These are phyloP conservation scores for Allacma fusca DNA, from an alignment of 2,888 invertebrate species.

Conservation along the genomic window DNA sequence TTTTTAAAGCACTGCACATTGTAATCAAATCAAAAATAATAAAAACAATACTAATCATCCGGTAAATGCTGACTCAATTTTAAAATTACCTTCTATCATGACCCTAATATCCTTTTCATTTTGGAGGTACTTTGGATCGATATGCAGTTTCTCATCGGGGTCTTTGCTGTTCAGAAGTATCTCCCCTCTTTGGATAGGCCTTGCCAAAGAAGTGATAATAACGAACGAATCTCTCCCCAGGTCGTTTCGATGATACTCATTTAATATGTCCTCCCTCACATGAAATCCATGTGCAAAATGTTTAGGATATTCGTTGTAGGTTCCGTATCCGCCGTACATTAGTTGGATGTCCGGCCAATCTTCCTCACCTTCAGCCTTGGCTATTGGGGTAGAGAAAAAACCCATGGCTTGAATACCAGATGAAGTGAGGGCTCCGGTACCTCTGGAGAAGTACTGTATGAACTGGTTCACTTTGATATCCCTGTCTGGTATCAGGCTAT, in stretches of 20 bases:
- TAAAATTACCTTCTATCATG: conserved; percentile 54
- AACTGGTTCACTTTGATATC: too few species aligned
- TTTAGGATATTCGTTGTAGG: conserved; percentile 38
- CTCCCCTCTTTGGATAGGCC: conserved; percentile 52
- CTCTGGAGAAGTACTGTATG: too few species aligned
- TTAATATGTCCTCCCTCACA: conserved; percentile 41
- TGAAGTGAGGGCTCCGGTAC: conserved; percentile 16
- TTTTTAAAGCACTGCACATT: too few species aligned
- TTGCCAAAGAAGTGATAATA: conserved; percentile 45
- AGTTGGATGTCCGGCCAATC: conserved; percentile 55
- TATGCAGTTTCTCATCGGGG: conserved; percentile 45
- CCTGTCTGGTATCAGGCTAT: neutral
- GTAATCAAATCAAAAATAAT: conserved; percentile 2
- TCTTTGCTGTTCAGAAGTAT: conserved; percentile 47
- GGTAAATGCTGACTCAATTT: too few species aligned
- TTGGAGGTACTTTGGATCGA: conserved; percentile 59
- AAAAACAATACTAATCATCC: neutral
- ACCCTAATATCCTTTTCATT: conserved; percentile 52
- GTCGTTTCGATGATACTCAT: conserved; percentile 47
- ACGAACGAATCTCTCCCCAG: conserved; percentile 50
- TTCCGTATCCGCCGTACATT: conserved; percentile 30
- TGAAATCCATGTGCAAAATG: conserved; percentile 45
- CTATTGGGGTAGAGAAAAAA: neutral
- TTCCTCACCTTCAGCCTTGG: neutral
- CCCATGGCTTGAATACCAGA: conserved; percentile 17